A percentile compares a stretch with the other conserved stretches of the same genome.
These are phyloP conservation scores for Lichenostomus cassidix DNA, from an alignment of 2,113 vertebrate genomes.

Conservation along the genomic window DNA sequence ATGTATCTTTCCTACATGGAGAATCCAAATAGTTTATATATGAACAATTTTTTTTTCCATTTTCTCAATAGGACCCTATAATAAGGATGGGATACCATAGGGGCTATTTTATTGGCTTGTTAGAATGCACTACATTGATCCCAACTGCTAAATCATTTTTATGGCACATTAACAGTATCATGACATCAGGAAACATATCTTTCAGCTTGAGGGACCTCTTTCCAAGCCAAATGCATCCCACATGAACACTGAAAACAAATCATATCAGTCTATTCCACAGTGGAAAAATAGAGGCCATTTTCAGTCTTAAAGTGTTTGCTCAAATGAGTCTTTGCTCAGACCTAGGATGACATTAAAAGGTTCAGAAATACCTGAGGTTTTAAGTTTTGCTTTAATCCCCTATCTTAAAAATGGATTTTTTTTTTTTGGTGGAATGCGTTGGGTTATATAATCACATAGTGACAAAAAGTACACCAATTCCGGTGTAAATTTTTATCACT, in stretches of 20 bases:
- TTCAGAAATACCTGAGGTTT: background rate
- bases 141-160: constrained; percentile 44
- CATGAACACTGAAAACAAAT: constrained; percentile 8
- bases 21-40: background rate
- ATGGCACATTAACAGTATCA: constrained; percentile 41
- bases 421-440: background rate
- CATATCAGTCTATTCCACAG: background rate
- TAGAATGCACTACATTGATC: constrained; percentile 7
- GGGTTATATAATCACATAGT: background rate
- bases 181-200: constrained; percentile 34
- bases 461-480: background rate
- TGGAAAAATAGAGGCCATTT: background rate
- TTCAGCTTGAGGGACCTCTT: constrained; percentile 14
- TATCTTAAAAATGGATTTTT: background rate
- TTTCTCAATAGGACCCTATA: background rate
- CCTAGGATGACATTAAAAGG: background rate
- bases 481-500: background rate
- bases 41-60: background rate
- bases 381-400: background rate
- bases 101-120: constrained; percentile 4
- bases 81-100: background rate
- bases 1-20: background rate
- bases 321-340: background rate
- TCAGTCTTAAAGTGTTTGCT: background rate
- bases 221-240: constrained; percentile 11